Base-by-base conservation (phyloP, 2,888 invertebrate genomes). In the Nomada fucata region DNA sequence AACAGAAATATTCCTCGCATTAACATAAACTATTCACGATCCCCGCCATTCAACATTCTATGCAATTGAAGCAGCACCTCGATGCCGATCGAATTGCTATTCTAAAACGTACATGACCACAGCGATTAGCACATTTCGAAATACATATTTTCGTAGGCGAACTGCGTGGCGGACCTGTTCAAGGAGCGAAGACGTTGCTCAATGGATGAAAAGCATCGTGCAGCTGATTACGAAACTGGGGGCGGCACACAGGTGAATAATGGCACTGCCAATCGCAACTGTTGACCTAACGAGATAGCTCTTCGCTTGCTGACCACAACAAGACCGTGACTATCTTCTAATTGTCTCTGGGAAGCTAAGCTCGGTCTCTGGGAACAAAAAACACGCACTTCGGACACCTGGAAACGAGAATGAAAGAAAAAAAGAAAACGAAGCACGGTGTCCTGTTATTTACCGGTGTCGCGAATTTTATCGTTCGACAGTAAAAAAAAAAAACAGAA, bases 231-330 rank as follows among this genome's bases (percentile, higher is more conserved):
- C 83, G 93, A 93, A 69, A 86, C 88, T 42, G 89, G 83, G 26
- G 78, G 73, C 68, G 90, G 90, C 63, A 92, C 91, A 88, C 93
- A 93, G 93, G 93, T 93, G 93, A 93, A 93, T 93, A 93, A 93
- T 89, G 93, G 93, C 89, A 91, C 91, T 89, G 87, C 90, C 86
- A 92, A 92, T 90, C 92, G 89, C 86, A 90, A 91, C 89, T 92
- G 90, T 92, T 93, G 91, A 92, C 90, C 87, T 86, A 90, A 89
- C 81, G 88, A 90, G 83, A 83, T 91, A 84, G 88, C 90, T 89
- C 90, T 90, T 85, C 86, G 90, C 89, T 90, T 91, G 83, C 83
- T 89, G 86, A 86, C 83, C 76, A 76, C 83, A 86, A 83, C 88
- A 84, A 84, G 83, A 73, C 83, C 81, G 68, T 84, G 80, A 90